Conservation (phyloP, 1,140 invertebrate species). For the Drosophila pachea region DNA sequence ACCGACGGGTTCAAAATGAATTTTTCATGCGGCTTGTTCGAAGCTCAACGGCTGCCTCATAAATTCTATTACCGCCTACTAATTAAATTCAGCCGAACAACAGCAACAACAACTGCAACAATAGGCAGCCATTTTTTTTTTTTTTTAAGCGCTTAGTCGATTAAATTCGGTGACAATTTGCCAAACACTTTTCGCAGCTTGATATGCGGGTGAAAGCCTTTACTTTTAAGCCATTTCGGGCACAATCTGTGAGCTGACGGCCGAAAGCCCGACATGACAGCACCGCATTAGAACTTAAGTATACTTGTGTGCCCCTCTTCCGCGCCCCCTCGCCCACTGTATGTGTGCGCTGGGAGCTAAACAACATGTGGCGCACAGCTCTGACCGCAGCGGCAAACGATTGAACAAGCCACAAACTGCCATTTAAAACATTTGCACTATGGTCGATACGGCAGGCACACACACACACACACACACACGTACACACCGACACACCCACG, state of each 20-base stretch:
- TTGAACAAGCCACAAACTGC: slow-evolving; percentile 44
- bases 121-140: neutral
- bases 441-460: slow-evolving; percentile 13
- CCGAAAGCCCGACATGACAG: slow-evolving; percentile 7
- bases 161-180: slow-evolving; percentile 8
- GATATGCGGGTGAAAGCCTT: slow-evolving; percentile 4
- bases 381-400: slow-evolving; percentile 14
- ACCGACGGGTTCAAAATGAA: slow-evolving; percentile 50
- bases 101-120: neutral
- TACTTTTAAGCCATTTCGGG: slow-evolving; percentile 1
- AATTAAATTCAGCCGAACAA: slow-evolving; percentile 39
- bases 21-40: slow-evolving; percentile 43
- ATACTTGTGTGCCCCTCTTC: neutral
- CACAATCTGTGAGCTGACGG: slow-evolving; percentile 9
- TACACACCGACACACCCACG: slow-evolving; percentile 15
- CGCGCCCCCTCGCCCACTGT: too few species aligned
- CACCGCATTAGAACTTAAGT: slow-evolving; percentile 5
- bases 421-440: slow-evolving; percentile 31
- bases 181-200: slow-evolving; percentile 2
- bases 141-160: neutral
- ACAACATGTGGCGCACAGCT: neutral
- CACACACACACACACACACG: slow-evolving; percentile 19
- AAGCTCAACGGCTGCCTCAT: slow-evolving; percentile 7
- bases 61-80: slow-evolving; percentile 26
- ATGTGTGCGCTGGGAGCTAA: neutral